Evolutionary conservation across 2,113 vertebrate species (phyloP).

Genomic region (Brachypteracias leptosomus): DNA sequence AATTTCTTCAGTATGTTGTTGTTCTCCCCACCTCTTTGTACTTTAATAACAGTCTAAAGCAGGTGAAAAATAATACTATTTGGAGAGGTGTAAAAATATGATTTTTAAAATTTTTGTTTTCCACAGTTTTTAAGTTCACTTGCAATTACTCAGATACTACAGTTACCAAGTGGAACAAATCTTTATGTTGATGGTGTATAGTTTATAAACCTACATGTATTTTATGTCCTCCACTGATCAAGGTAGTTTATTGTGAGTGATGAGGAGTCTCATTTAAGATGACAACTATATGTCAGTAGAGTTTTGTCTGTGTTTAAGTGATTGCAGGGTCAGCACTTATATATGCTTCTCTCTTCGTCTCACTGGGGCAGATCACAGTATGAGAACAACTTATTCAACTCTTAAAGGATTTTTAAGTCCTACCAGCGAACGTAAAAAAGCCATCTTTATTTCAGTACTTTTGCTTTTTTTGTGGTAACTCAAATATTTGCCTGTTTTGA

Average conservation of each 20-base stretch:
- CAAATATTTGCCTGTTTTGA: neutral
- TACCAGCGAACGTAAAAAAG: neutral
- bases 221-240: neutral
- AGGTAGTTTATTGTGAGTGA: neutral
- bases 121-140: neutral
- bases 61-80: neutral
- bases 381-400: neutral
- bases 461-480: neutral
- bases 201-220: neutral
- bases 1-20: neutral
- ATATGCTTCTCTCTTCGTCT: neutral
- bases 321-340: neutral
- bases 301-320: neutral
- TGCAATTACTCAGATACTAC: neutral
- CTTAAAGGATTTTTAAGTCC: neutral
- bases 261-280: neutral
- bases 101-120: rapidly evolving
- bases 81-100: neutral
- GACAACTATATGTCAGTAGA: neutral
- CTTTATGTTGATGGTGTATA: neutral
- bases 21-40: neutral
- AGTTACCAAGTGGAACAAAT: neutral
- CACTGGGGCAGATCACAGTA: neutral
- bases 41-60: neutral
- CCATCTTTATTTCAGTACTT: neutral